Base-by-base conservation (phyloP, 92 coral and sea anemone species). In the Hydrozoanthus gracilis region DNA sequence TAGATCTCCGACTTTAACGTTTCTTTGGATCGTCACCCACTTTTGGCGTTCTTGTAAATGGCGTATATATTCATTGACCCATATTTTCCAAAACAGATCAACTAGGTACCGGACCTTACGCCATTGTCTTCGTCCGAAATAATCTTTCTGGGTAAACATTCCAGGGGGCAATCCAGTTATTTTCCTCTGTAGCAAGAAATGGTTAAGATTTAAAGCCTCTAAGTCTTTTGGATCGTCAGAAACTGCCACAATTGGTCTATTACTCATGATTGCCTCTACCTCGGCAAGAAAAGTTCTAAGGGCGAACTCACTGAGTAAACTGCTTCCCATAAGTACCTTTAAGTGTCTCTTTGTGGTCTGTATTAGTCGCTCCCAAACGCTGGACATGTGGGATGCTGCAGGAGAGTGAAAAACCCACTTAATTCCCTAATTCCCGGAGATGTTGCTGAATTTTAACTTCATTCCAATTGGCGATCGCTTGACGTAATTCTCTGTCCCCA, bases 381-480 rank as follows among this genome's bases (percentile, higher is more conserved):
- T n/a, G n/a, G n/a, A n/a, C n/a, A n/a, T n/a, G n/a, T n/a, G n/a
- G n/a, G n/a, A n/a, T n/a, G n/a, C n/a, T n/a, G n/a, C n/a, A n/a
- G n/a, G n/a, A n/a, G n/a, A n/a, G n/a, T n/a, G 92, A 54, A 91
- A 91, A 1, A 89, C 73, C 94, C 92, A 86, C 65, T 76, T 91
- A 50, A 88, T 55, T 35, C 88, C 87, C 60, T 65, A n/a, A 84
- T 82, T 89, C 83, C 74, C 55, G 73, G 73, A 89, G 47, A 62
- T 86, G 83, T 17, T 51, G 71, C 67, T 75, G 88, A 74, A 92
- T 82, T 77, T 17, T 67, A 61, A 61, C n/a, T 83, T 66, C 44
- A 88, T 80, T 65, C 89, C 91, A 8, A 73, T 77, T n/a, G n/a
- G n/a, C n/a, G n/a, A n/a, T n/a, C n/a, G n/a, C n/a, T n/a, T n/a